A percentile compares a stretch with the other conserved stretches of the same genome.
Evolutionary conservation across 2,888 invertebrate species (phyloP).

Genomic region (Lordiphosa andalusiaca): DNA sequence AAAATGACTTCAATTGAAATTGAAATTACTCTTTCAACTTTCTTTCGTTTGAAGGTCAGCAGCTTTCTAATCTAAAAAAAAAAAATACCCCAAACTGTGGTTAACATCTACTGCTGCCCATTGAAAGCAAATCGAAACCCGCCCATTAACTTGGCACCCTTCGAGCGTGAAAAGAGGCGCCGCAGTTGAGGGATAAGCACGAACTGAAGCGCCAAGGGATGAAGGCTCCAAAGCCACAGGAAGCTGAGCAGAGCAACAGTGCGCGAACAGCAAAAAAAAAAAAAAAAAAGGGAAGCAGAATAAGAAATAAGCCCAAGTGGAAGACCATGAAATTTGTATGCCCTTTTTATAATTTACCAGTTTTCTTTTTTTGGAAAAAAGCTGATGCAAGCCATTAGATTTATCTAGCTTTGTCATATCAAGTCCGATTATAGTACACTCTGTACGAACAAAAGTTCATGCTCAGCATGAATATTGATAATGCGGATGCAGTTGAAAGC

Average conservation of each 20-base stretch:
- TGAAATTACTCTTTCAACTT: slow-evolving; percentile 6
- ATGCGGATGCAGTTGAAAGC: no score
- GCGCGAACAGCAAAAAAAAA: slow-evolving; percentile 18
- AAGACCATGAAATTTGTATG: background rate
- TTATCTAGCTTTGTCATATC: no score
- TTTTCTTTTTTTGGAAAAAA: no score
- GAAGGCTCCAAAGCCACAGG: slow-evolving; percentile 10
- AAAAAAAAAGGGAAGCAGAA: no score
- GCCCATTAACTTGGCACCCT: slow-evolving; percentile 68
- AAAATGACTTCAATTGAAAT: slow-evolving; percentile 11
- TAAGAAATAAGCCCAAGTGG: background rate
- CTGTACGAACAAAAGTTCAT: no score
- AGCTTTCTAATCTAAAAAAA: slow-evolving; percentile 13
- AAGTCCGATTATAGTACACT: no score
- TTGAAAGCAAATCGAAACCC: slow-evolving; percentile 47
- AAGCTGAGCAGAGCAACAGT: slow-evolving; percentile 34
- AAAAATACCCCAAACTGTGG: slow-evolving; percentile 61
- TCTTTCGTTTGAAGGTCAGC: slow-evolving; percentile 4
- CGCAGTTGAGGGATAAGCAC: slow-evolving; percentile 15
- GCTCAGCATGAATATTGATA: no score
- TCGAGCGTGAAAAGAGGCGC: slow-evolving; percentile 62
- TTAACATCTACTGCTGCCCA: slow-evolving; percentile 52
- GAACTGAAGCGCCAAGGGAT: slow-evolving; percentile 17
- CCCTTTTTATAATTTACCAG: background rate
- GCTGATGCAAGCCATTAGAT: no score